Base-by-base conservation (phyloP, 2,888 invertebrate species). In the Orchesella flavescens region DNA sequence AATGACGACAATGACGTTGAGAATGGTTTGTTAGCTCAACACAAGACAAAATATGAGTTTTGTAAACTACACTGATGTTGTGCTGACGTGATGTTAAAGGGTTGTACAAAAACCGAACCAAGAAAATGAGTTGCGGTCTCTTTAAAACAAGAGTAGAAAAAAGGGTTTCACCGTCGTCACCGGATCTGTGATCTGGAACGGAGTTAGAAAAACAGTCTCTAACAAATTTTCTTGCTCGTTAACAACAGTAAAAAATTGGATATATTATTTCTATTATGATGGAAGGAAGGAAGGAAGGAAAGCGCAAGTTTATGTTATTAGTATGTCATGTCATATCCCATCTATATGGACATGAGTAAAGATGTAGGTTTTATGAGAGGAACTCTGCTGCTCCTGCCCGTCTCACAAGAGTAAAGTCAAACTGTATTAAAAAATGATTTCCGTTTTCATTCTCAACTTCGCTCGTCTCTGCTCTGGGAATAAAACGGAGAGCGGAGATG, bases 201-300 rank as follows among this genome's bases (percentile, higher is more conserved):
- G 34, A 34, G 34, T 34, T 34, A 4, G 7, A 34, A 34, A 34
- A 34, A 34, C 34, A n/a, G 13, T n/a, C 53, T n/a, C 53, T n/a
- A 57, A 57, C 57, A 57, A 57, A 57, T 57, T 57, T 57, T n/a
- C 19, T 19, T 57, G 57, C 57, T 57, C 57, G 57, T 57, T 57
- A 57, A 19, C 57, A 34, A 57, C 57, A 57, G 57, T 57, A 57
- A 57, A 57, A 19, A 57, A n/a, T 57, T 57, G 17, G 57, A 17
- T 34, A 34, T 34, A 34, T 34, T 34, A 34, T 34, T 34, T 4
- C 7, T 34, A 34, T 34, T 2, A 34, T 34, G 34, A 7, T 4
- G 7, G 34, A 7, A 34, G 7, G 34, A 7, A 34, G 7, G 7
- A 34, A 34, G 57, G 55, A 19, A 12, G 10, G 53, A 53, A 1